Percentiles rank a stretch among this genome's conserved stretches.
Conservation (phyloP, 2,888 invertebrate species). For the Mimachlamys varia region DNA sequence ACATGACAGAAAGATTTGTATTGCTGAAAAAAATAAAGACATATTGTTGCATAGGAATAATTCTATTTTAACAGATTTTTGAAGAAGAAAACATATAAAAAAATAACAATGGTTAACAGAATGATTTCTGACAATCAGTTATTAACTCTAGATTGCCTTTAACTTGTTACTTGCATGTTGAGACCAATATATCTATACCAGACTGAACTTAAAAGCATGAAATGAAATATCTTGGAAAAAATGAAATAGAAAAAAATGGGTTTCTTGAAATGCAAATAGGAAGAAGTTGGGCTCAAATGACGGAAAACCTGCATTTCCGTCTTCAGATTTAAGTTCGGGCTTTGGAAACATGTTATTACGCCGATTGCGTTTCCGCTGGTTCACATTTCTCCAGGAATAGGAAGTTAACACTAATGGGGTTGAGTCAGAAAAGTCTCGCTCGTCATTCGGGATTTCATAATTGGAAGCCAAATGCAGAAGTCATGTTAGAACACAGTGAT, state of each 20-base stretch:
- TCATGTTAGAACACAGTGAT: background rate
- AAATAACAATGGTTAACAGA: too few relatives aligned
- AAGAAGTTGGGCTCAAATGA: background rate
- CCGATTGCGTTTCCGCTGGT: background rate
- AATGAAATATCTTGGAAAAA: background rate
- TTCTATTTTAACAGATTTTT: too few relatives aligned
- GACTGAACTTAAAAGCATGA: background rate
- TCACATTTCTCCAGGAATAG: background rate
- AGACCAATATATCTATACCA: background rate
- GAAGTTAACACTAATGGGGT: background rate
- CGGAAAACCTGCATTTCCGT: background rate
- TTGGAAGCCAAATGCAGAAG: slow-evolving; percentile 32
- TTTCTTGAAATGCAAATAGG: background rate
- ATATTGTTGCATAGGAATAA: too few relatives aligned
- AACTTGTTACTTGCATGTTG: background rate
- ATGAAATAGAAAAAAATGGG: too few relatives aligned
- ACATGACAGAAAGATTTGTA: too few relatives aligned
- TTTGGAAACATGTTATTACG: background rate
- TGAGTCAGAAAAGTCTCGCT: background rate
- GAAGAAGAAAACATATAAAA: too few relatives aligned
- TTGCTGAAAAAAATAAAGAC: too few relatives aligned
- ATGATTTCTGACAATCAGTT: too few relatives aligned
- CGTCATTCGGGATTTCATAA: background rate
- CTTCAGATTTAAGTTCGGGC: background rate
- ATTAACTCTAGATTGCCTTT: too few relatives aligned